These are phyloP conservation scores for Lamproptera curius DNA, from an alignment of 2,888 invertebrate genomes.

Conservation along the genomic window DNA sequence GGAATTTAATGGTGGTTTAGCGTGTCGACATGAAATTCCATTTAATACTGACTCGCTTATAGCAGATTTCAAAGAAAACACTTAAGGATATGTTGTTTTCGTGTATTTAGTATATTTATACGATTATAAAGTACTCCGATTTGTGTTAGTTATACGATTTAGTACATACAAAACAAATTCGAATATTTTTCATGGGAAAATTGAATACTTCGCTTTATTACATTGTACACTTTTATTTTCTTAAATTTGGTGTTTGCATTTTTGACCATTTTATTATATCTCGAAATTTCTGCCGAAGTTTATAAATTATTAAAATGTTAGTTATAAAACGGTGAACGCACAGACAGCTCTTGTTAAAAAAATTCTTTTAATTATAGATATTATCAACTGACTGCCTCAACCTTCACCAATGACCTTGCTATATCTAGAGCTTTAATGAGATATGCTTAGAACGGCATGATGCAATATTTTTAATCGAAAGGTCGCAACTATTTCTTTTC, in stretches of 20 bases:
- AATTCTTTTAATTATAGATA: not conserved
- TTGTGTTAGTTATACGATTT: not conserved
- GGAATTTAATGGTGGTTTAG: slow-evolving; percentile 34
- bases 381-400: slow-evolving; percentile 35
- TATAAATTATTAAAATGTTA: too few relatives aligned
- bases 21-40: slow-evolving; percentile 41
- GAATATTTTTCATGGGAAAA: not conserved
- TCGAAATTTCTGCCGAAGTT: too few relatives aligned
- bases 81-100: slow-evolving; percentile 19
- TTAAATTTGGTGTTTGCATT: too few relatives aligned
- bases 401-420: slow-evolving; percentile 51
- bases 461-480: slow-evolving; percentile 28
- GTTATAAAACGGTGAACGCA: slow-evolving; percentile 8
- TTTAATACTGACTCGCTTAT: slow-evolving; percentile 41
- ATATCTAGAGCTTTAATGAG: slow-evolving; percentile 37
- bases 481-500: too few relatives aligned
- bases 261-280: too few relatives aligned
- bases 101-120: slow-evolving; percentile 23
- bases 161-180: not conserved
- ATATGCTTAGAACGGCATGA: slow-evolving; percentile 34
- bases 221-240: too few relatives aligned
- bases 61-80: too few relatives aligned
- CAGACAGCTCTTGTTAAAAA: not conserved
- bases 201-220: too few relatives aligned
- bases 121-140: slow-evolving; percentile 16